phyloP scores from a whole-genome alignment of 1,140 invertebrate species.

The Asobara japonica region DNA sequence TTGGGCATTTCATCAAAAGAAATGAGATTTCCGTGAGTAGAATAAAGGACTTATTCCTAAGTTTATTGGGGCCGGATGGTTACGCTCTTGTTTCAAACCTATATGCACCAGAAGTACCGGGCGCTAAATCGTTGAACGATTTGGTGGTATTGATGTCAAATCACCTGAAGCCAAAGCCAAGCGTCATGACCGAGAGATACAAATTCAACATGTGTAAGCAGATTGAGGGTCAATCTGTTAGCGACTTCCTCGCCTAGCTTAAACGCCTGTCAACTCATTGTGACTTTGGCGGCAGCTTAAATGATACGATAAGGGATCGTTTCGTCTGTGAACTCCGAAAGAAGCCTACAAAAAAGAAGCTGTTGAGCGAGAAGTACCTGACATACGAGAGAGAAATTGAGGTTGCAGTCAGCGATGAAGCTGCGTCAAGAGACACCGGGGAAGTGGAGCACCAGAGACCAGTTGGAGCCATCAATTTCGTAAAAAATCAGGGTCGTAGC shows the following conservation, averaged over 20 bases:
- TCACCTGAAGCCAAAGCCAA: slow-evolving; percentile 21
- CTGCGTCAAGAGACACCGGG: slow-evolving; percentile 28
- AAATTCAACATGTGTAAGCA: slow-evolving; percentile 29
- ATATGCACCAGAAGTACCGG: slow-evolving; percentile 1
- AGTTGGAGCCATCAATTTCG: slow-evolving; percentile 17
- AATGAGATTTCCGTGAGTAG: not conserved
- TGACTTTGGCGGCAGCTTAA: slow-evolving; percentile 43
- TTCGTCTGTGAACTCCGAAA: slow-evolving; percentile 48
- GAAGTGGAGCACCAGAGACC: slow-evolving; percentile 2
- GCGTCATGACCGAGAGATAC: slow-evolving; percentile 23
- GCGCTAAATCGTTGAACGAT: not conserved
- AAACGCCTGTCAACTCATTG: slow-evolving; percentile 44
- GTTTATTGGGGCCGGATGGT: not conserved
- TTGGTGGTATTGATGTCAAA: slow-evolving; percentile 9
- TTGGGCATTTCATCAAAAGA: not conserved
- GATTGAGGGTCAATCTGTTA: slow-evolving; percentile 22
- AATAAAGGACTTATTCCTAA: not conserved
- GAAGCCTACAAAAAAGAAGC: slow-evolving; percentile 36
- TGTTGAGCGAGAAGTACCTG: slow-evolving; percentile 42
- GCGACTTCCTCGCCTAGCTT: slow-evolving; percentile 31
- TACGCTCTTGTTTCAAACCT: not conserved
- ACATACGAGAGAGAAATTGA: too few relatives aligned
- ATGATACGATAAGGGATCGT: slow-evolving; percentile 45
- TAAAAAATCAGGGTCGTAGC: not conserved
- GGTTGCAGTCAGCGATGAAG: slow-evolving; percentile 39